phyloP scores from a whole-genome alignment of 1,140 invertebrate species.

The Ceratoteleas bidentatus region DNA sequence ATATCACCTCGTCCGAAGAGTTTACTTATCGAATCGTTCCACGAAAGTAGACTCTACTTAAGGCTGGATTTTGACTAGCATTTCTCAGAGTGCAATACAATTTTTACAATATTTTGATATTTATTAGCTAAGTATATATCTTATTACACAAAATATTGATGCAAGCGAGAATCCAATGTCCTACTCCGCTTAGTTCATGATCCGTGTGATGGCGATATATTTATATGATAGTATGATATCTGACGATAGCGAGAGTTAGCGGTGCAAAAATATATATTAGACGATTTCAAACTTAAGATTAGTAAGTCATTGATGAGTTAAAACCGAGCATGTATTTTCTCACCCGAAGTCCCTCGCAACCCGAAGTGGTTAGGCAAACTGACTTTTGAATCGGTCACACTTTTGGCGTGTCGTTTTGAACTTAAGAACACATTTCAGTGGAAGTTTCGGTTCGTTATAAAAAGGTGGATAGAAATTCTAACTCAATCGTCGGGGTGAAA shows the following conservation, averaged over 20 bases:
- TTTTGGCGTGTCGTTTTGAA: no score
- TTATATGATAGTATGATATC: constrained; percentile 25
- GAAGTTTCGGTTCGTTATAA: no score
- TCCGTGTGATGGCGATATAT: constrained; percentile 31
- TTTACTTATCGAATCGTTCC: no score
- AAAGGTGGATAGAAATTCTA: no score
- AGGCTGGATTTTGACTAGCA: constrained; percentile 3
- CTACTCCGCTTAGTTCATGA: constrained; percentile 11
- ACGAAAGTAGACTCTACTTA: background rate
- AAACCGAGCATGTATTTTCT: background rate
- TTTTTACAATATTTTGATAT: constrained; percentile 32
- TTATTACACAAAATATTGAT: constrained; percentile 43
- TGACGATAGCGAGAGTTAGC: constrained; percentile 27
- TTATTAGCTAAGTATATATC: constrained; percentile 25
- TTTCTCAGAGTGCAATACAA: background rate
- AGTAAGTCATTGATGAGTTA: constrained; percentile 11
- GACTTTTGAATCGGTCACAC: no score
- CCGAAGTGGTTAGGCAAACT: no score
- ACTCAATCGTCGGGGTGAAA: no score
- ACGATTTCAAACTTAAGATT: constrained; percentile 18
- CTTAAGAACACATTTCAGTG: no score
- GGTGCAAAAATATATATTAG: constrained; percentile 40
- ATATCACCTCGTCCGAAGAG: no score
- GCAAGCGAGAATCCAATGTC: constrained; percentile 30
- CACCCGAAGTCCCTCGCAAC: no score